Evolutionary conservation across 1,140 invertebrate genomes (phyloP).

Genomic region (Olivierus martensii): DNA sequence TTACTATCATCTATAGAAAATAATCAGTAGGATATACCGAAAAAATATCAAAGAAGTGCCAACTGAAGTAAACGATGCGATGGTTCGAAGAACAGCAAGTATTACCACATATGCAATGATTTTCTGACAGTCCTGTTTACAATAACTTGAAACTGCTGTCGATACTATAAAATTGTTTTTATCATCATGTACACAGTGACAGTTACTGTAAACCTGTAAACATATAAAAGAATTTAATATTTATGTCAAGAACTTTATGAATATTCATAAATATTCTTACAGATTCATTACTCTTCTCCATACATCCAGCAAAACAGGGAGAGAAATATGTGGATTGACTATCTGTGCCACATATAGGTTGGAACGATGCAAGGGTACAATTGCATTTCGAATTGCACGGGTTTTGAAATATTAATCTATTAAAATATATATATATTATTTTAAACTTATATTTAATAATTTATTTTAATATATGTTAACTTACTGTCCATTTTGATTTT

Average conservation of each 20-base stretch:
- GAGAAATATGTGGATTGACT: constrained; percentile 62
- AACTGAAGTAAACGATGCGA: too few relatives aligned
- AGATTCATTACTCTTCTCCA: neutral
- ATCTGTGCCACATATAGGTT: constrained; percentile 55
- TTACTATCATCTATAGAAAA: too few relatives aligned
- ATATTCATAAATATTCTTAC: neutral
- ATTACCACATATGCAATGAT: too few relatives aligned
- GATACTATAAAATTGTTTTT: too few relatives aligned
- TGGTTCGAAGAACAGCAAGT: too few relatives aligned
- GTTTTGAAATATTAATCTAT: neutral
- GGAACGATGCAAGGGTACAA: constrained; percentile 4
- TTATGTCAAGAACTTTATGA: too few relatives aligned
- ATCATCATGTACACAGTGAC: neutral
- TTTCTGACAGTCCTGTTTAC: too few relatives aligned
- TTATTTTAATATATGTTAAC: too few relatives aligned
- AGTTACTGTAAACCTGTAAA: neutral
- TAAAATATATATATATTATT: too few relatives aligned
- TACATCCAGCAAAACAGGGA: constrained; percentile 74
- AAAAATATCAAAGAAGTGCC: too few relatives aligned
- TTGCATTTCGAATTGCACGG: constrained; percentile 1
- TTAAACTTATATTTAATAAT: neutral
- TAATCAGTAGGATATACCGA: too few relatives aligned
- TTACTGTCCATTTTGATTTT: neutral
- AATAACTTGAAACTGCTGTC: too few relatives aligned
- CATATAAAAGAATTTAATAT: neutral